These are phyloP conservation scores for Amphibalanus amphitrite DNA, from an alignment of 1,140 invertebrate species.

Conservation along the genomic window DNA sequence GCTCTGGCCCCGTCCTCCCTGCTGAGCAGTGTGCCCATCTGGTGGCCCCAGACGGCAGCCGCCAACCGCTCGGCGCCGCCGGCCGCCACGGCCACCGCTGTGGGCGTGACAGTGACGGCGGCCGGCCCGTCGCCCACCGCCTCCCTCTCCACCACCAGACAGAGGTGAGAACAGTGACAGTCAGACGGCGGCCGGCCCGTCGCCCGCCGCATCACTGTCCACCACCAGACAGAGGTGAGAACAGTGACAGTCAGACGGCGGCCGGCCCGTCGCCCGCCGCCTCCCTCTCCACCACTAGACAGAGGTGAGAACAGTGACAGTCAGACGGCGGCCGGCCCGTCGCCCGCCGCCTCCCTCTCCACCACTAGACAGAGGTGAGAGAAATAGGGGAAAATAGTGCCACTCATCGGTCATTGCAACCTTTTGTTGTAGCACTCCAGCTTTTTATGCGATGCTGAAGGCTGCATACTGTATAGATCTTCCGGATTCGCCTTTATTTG, in stretches of 20 bases:
- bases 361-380: background rate
- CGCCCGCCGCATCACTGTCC: too few species aligned
- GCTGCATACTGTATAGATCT: background rate
- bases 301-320: background rate
- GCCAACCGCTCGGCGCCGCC: background rate
- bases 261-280: background rate
- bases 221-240: background rate
- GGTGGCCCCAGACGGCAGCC: background rate
- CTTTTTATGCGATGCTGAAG: background rate
- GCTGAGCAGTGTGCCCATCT: background rate
- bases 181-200: background rate
- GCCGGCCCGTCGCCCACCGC: background rate
- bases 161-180: background rate
- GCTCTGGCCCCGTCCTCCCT: background rate
- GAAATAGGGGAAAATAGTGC: too few species aligned
- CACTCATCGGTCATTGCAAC: too few species aligned
- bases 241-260: background rate
- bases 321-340: background rate
- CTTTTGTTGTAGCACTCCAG: too few species aligned
- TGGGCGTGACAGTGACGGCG: background rate
- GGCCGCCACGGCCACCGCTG: too few species aligned
- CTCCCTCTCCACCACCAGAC: background rate
- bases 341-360: too few species aligned
- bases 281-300: background rate
- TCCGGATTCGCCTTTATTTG: too few species aligned